phyloP scores from a whole-genome alignment of 2,797 vertebrate genomes.

The Sebastes iracundus region DNA sequence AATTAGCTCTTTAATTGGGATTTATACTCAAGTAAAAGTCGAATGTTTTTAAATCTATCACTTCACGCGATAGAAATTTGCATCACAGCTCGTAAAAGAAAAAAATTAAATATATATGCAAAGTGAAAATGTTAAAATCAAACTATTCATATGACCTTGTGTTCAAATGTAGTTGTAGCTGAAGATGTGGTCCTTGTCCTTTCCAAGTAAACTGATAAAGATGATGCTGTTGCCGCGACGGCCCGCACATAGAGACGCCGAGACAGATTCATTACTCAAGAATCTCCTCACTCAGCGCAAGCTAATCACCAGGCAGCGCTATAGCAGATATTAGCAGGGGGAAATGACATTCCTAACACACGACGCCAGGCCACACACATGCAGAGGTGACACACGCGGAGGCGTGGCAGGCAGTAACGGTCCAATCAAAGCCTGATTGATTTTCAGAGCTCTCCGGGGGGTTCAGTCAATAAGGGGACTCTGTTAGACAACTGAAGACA shows the following conservation, averaged over 20 bases:
- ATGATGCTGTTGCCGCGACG: not conserved
- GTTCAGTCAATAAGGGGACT: slow-evolving; percentile 70
- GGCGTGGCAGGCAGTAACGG: slow-evolving; percentile 53
- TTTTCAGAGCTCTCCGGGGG: slow-evolving; percentile 69
- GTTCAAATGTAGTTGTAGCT: not conserved
- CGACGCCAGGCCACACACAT: slow-evolving; percentile 17
- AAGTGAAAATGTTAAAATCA: not conserved
- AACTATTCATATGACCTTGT: not conserved
- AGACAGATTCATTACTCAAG: slow-evolving; percentile 22
- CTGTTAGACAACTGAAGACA: slow-evolving; percentile 76
- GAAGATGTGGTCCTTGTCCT: not conserved
- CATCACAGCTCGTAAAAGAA: too few relatives aligned
- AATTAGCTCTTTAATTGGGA: too few relatives aligned
- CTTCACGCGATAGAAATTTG: too few relatives aligned
- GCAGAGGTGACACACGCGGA: slow-evolving; percentile 52
- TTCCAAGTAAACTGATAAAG: not conserved
- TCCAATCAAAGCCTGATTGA: slow-evolving; percentile 76
- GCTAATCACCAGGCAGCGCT: slow-evolving; percentile 33
- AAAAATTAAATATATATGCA: not conserved
- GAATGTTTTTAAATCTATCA: too few relatives aligned
- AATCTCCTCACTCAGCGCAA: slow-evolving; percentile 40
- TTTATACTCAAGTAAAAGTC: too few relatives aligned
- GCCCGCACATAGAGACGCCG: not conserved
- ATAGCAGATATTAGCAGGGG: slow-evolving; percentile 1
- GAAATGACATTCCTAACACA: slow-evolving; percentile 32